These are phyloP conservation scores for Rhorus exstirpatorius DNA, from an alignment of 2,888 invertebrate genomes.

Conservation along the genomic window DNA sequence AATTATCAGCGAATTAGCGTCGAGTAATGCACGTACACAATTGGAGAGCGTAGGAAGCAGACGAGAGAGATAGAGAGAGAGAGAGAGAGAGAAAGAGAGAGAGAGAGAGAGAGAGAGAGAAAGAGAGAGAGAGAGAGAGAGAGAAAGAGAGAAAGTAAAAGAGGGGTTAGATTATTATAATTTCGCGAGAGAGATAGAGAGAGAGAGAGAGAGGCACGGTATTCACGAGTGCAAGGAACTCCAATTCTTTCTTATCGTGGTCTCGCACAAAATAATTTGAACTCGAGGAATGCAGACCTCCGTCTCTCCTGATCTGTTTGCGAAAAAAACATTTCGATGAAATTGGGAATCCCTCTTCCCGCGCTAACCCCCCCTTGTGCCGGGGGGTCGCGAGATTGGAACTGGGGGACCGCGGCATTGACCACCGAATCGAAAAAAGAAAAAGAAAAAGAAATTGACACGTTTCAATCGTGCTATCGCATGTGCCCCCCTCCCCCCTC, in stretches of 20 bases:
- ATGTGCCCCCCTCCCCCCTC: not conserved
- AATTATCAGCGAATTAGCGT: slow-evolving; percentile 3
- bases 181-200: slow-evolving; percentile 16
- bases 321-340: slow-evolving; percentile 61
- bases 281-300: slow-evolving; percentile 27
- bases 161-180: slow-evolving; percentile 31
- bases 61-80: no score
- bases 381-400: slow-evolving; percentile 23
- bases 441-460: slow-evolving; percentile 19
- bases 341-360: slow-evolving; percentile 30
- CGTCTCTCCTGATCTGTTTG: slow-evolving; percentile 43
- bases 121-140: not conserved
- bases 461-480: slow-evolving; percentile 12
- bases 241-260: slow-evolving; percentile 35
- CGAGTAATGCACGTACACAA: slow-evolving; percentile 19
- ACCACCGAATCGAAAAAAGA: slow-evolving; percentile 4
- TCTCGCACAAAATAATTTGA: slow-evolving; percentile 56
- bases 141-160: slow-evolving; percentile 9
- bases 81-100: slow-evolving; percentile 8
- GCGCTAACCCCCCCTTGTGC: not conserved
- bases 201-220: not conserved
- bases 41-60: slow-evolving; percentile 12
- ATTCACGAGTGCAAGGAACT: slow-evolving; percentile 54
- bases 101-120: slow-evolving; percentile 11
- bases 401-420: not conserved